Evolutionary conservation across 2,797 vertebrate genomes (phyloP).

Genomic region (Scyliorhinus canicula): DNA sequence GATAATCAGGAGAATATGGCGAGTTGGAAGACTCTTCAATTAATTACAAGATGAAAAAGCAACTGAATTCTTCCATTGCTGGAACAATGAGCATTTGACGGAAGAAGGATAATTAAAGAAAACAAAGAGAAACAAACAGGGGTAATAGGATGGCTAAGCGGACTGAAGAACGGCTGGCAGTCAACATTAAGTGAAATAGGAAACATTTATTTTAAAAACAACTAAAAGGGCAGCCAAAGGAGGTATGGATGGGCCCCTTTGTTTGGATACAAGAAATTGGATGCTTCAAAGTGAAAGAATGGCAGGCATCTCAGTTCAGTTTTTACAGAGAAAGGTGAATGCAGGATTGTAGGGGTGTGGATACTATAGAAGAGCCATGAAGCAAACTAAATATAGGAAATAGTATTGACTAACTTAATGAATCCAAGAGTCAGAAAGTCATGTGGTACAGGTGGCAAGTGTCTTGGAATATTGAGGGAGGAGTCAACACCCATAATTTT

Average conservation of each 20-base stretch:
- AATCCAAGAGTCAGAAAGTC: neutral
- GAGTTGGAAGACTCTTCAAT: slow-evolving; percentile 17
- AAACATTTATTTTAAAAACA: neutral
- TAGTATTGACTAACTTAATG: neutral
- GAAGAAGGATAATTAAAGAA: neutral
- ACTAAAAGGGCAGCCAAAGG: neutral
- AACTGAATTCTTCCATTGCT: neutral
- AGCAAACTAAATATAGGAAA: neutral
- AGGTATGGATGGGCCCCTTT: neutral
- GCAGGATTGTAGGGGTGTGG: neutral
- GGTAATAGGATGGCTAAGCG: neutral
- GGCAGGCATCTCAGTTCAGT: neutral
- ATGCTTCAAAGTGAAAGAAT: neutral
- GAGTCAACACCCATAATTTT: neutral
- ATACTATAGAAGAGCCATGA: neutral
- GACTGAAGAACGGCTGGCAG: neutral
- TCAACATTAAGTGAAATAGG: neutral
- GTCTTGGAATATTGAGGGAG: neutral
- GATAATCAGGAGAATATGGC: slow-evolving; percentile 21
- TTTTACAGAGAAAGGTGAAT: neutral
- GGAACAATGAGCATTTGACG: neutral
- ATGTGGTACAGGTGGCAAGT: neutral
- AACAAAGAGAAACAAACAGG: neutral
- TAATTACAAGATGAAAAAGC: neutral
- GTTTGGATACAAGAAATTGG: neutral